These are phyloP conservation scores for Odontesthes bonariensis DNA, from an alignment of 2,113 vertebrate genomes.

Conservation along the genomic window DNA sequence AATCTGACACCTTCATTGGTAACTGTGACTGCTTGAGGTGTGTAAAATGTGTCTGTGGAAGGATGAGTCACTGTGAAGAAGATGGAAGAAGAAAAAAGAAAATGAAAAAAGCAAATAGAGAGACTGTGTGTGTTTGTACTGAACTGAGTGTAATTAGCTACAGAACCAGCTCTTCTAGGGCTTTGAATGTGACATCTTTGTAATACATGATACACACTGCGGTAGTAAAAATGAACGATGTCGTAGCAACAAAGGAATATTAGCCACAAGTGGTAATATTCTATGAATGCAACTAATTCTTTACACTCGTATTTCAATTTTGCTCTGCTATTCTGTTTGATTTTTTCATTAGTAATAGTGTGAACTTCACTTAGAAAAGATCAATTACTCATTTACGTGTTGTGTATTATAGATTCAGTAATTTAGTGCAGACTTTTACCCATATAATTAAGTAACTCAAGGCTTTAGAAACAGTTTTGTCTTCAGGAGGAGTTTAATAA, in stretches of 20 bases:
- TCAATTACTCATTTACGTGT: not conserved
- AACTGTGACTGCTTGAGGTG: constrained; percentile 64
- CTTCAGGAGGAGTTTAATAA: no score
- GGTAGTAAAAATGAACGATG: constrained; percentile 26
- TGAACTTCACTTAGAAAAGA: not conserved
- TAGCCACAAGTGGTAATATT: not conserved
- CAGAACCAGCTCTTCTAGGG: constrained; percentile 25
- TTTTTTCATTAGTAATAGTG: not conserved
- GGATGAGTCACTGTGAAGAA: constrained; percentile 66
- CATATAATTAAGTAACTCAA: no score
- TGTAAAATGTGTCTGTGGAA: constrained; percentile 56
- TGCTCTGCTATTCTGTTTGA: no score
- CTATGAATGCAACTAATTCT: no score
- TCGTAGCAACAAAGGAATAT: constrained; percentile 27
- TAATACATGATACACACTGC: constrained; percentile 17
- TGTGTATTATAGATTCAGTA: no score
- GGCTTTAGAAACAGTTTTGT: no score
- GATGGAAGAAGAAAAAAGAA: constrained; percentile 41
- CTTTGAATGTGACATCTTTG: constrained; percentile 39
- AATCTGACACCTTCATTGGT: constrained; percentile 63
- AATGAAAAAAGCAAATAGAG: constrained; percentile 56
- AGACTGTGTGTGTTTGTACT: constrained; percentile 48
- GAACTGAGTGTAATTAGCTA: constrained; percentile 37
- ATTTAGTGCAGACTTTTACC: no score
- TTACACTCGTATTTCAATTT: no score